Conservation (phyloP, 2,113 vertebrate species). For the Sylvilagus bachmani region DNA sequence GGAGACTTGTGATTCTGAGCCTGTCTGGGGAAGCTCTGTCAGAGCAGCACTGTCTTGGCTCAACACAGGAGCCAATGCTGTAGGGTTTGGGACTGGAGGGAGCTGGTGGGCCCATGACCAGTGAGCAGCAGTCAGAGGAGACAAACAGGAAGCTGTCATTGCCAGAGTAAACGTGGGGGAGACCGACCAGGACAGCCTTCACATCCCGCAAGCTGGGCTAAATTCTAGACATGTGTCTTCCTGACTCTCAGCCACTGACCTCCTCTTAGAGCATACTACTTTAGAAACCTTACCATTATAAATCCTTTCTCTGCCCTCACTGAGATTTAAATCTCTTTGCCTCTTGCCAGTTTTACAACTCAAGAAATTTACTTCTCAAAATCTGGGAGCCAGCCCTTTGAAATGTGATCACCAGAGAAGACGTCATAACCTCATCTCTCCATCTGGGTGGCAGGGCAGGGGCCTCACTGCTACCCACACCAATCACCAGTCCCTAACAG, state of each 20-base stretch:
- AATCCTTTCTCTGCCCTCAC: neutral
- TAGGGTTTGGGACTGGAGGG: neutral
- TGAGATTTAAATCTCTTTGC: neutral
- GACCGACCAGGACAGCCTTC: neutral
- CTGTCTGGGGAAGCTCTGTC: neutral
- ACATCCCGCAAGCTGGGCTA: fast-evolving
- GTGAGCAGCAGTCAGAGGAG: neutral
- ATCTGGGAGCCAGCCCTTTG: fast-evolving
- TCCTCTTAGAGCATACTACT: neutral
- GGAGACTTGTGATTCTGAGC: neutral
- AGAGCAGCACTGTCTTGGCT: neutral
- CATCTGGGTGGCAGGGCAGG: fast-evolving
- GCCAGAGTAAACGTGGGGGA: no score
- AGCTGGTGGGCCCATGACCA: no score
- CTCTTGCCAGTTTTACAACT: neutral
- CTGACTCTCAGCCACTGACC: no score
- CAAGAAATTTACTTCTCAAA: neutral
- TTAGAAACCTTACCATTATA: neutral
- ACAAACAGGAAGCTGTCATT: neutral
- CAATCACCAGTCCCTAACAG: fast-evolving
- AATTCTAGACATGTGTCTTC: neutral
- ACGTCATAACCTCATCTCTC: fast-evolving
- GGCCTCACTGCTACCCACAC: no score
- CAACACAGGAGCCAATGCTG: neutral
- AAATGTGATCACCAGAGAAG: no score